These are phyloP conservation scores for Agrotis ipsilon DNA, from an alignment of 2,888 invertebrate species.

Conservation along the genomic window DNA sequence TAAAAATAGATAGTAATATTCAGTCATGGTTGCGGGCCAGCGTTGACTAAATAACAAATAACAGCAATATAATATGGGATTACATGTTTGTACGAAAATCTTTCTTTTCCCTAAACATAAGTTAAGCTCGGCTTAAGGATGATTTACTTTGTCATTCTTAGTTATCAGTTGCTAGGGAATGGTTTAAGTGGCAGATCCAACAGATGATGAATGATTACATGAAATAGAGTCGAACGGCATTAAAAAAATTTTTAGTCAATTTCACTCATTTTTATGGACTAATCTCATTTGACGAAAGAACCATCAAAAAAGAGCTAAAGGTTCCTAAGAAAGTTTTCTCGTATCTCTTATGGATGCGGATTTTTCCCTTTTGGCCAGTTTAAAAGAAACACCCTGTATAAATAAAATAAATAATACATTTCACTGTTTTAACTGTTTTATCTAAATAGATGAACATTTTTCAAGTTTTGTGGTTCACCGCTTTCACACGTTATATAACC, in stretches of 20 bases:
- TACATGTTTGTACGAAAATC: slow-evolving; percentile 25
- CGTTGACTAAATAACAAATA: slow-evolving; percentile 15
- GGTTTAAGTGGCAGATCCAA: not conserved
- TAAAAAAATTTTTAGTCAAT: no score
- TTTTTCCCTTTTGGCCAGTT: no score
- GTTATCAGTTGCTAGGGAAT: slow-evolving; percentile 12
- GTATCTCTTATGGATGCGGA: no score
- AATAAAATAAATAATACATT: no score
- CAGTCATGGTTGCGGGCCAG: not conserved
- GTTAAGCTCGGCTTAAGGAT: slow-evolving; percentile 45
- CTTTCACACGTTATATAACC: slow-evolving; percentile 7
- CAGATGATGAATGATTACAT: no score
- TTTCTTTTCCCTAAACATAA: slow-evolving; percentile 37
- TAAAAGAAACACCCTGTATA: no score
- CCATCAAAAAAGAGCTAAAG: no score
- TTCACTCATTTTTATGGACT: no score
- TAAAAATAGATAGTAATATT: slow-evolving; percentile 9
- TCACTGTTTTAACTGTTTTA: no score
- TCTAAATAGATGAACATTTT: not conserved
- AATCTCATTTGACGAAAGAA: no score
- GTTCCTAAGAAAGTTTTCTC: no score
- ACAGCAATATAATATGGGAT: slow-evolving; percentile 29
- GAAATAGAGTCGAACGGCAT: no score
- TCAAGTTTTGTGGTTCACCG: not conserved
- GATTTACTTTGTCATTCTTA: slow-evolving; percentile 25